A percentile compares a stretch with the other conserved stretches of the same genome.
phyloP scores from a whole-genome alignment of 2,797 vertebrate genomes.

The Paramormyrops hopkinsi region DNA sequence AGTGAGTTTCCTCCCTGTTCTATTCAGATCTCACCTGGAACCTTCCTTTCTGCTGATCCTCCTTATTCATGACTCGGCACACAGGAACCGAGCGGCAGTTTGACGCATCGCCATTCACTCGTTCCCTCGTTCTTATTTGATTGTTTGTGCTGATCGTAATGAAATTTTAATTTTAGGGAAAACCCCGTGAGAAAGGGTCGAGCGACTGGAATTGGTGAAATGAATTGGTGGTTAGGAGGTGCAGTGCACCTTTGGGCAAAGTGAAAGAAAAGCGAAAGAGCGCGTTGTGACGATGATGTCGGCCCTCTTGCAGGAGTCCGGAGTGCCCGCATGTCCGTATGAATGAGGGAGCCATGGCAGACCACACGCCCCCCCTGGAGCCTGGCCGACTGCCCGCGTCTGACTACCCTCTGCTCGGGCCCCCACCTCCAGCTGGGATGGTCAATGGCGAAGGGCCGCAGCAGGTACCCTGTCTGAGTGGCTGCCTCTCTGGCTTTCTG shows the following conservation, averaged over 20 bases:
- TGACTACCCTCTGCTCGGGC: slow-evolving; percentile 82
- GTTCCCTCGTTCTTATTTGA: background rate
- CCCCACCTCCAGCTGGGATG: slow-evolving; percentile 71
- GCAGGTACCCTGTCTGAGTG: slow-evolving; percentile 66
- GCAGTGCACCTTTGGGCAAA: background rate
- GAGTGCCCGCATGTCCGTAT: slow-evolving; percentile 64
- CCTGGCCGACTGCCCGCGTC: slow-evolving; percentile 84
- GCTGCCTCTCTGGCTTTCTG: background rate
- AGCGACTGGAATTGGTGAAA: background rate
- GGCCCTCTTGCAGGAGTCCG: slow-evolving; percentile 44
- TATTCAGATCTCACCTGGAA: background rate
- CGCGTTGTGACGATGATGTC: background rate
- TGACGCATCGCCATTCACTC: background rate
- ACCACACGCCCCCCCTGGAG: slow-evolving; percentile 90
- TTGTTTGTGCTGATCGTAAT: background rate
- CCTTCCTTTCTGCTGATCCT: background rate
- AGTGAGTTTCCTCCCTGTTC: background rate
- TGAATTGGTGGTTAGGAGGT: background rate
- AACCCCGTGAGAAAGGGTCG: too few species aligned
- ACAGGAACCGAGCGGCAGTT: background rate
- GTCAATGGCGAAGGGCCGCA: slow-evolving; percentile 91
- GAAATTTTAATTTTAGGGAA: background rate
- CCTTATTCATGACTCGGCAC: background rate
- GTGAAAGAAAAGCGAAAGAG: background rate
- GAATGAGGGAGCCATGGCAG: slow-evolving; percentile 91